A percentile compares a stretch with the other conserved stretches of the same genome.
These are phyloP conservation scores for Heterotis niloticus DNA, from an alignment of 2,113 vertebrate species.

Conservation along the genomic window DNA sequence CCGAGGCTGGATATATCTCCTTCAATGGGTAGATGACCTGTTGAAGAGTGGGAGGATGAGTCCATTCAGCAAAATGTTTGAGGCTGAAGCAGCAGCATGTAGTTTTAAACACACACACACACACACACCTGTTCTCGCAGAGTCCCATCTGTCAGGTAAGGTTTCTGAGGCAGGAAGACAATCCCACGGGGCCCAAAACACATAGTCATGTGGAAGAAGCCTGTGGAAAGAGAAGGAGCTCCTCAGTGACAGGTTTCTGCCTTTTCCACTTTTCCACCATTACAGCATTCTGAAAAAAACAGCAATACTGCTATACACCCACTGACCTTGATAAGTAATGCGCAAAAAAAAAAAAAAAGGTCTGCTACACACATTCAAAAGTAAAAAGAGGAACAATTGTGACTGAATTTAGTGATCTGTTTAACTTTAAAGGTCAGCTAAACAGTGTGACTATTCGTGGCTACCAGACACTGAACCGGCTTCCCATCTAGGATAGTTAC, in stretches of 20 bases:
- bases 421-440: no score
- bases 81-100: not conserved
- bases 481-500: no score
- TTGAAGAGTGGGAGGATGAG: conserved; percentile 34
- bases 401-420: no score
- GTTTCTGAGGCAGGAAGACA: conserved; percentile 87
- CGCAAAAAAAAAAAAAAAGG: no score
- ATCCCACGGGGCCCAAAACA: conserved; percentile 90
- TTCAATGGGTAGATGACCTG: conserved; percentile 95
- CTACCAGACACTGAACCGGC: no score
- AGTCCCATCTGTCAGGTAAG: conserved; percentile 90
- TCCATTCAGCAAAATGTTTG: not conserved
- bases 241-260: no score
- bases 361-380: no score
- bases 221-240: conserved; percentile 51
- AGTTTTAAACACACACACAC: not conserved
- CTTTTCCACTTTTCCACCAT: not conserved
- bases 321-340: not conserved
- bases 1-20: conserved; percentile 86
- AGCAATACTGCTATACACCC: not conserved
- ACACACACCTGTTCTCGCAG: conserved; percentile 83
- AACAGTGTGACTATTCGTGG: no score
- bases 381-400: no score
- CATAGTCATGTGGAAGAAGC: conserved; percentile 75
- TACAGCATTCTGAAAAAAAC: not conserved